A percentile compares a stretch with the other conserved stretches of the same genome.
phyloP scores from a whole-genome alignment of 2,888 invertebrate species.

The Alloscopus bannaensis region DNA sequence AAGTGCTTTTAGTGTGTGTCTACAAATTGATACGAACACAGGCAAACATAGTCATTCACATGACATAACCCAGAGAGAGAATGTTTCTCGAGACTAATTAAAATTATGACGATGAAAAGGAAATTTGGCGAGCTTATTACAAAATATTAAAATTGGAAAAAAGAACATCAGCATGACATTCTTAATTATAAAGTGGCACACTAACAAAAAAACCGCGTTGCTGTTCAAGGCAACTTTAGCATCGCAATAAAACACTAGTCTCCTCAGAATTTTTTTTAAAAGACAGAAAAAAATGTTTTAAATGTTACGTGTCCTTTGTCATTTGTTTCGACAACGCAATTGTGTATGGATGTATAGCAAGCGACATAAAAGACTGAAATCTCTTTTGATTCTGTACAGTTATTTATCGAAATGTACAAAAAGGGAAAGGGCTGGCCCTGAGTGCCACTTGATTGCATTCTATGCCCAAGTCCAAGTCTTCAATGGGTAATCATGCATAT shows the following conservation, averaged over 20 bases:
- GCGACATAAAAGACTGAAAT: too few species aligned
- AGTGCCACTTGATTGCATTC: conserved; percentile 23
- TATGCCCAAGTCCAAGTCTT: too few species aligned
- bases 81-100: not conserved
- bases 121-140: not conserved
- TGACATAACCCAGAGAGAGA: too few species aligned
- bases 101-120: not conserved
- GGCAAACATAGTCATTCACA: too few species aligned
- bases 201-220: too few species aligned
- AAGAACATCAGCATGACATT: too few species aligned
- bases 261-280: not conserved
- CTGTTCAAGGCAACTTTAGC: too few species aligned
- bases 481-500: not conserved
- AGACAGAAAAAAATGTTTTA: not conserved
- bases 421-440: conserved; percentile 64
- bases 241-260: not conserved
- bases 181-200: too few species aligned
- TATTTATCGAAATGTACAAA: conserved; percentile 9
- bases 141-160: too few species aligned
- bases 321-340: not conserved
- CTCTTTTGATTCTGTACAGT: not conserved
- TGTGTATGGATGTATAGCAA: too few species aligned
- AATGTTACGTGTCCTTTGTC: not conserved
- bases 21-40: too few species aligned
- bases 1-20: not conserved